Percentiles rank a stretch among this genome's conserved stretches.
phyloP scores from a whole-genome alignment of 2,113 vertebrate species.

The Mugil cephalus region DNA sequence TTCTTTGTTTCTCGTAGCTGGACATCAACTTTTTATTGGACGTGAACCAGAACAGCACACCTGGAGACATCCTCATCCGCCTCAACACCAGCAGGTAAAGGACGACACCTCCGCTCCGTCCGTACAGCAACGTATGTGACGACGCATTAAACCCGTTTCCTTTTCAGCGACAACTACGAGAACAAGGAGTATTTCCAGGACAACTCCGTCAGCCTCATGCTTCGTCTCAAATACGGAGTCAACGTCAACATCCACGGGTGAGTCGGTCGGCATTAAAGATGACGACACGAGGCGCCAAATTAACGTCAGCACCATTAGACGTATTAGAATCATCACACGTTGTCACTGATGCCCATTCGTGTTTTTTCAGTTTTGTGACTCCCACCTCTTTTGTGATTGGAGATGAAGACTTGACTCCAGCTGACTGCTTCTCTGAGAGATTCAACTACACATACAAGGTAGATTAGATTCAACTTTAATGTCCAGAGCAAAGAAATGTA shows the following conservation, averaged over 20 bases:
- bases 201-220: conserved; percentile 81
- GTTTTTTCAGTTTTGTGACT: conserved; percentile 84
- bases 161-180: conserved; percentile 88
- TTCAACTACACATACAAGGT: conserved; percentile 94
- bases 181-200: conserved; percentile 77
- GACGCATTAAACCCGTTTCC: not conserved
- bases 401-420: conserved; percentile 76
- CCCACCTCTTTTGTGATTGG: conserved; percentile 91
- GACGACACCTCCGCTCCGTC: not conserved
- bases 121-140: not conserved
- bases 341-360: conserved; percentile 2
- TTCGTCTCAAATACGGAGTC: conserved; percentile 90
- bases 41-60: conserved; percentile 88
- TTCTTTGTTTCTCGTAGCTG: conserved; percentile 79
- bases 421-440: conserved; percentile 87
- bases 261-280: conserved; percentile 76
- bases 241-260: conserved; percentile 90
- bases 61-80: conserved; percentile 87
- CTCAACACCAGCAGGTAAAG: conserved; percentile 90
- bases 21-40: conserved; percentile 93
- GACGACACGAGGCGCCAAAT: not conserved
- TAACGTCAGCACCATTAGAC: not conserved
- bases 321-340: too few relatives aligned
- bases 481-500: too few relatives aligned
- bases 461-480: too few relatives aligned